Conservation (phyloP, 2,888 invertebrate species). For the Rhopalosiphum nymphaeae region DNA sequence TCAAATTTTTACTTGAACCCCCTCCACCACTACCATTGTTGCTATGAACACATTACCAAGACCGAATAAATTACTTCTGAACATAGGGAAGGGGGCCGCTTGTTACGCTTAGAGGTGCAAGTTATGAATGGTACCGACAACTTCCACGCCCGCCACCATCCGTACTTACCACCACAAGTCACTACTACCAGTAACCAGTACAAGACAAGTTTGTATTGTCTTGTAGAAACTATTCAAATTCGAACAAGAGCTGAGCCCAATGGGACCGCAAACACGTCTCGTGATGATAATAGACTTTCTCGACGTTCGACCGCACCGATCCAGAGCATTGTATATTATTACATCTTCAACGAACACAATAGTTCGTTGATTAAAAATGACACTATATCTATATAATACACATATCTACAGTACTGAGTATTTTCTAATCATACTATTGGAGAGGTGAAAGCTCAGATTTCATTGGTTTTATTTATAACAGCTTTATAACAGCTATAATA, state of each 20-base stretch:
- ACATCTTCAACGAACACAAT: constrained; percentile 46
- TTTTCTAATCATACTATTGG: constrained; percentile 19
- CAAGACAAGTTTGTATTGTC: constrained; percentile 65
- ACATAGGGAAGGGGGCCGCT: constrained; percentile 40
- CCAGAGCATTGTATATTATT: constrained; percentile 56
- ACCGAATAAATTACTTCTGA: constrained; percentile 62
- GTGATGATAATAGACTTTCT: constrained; percentile 62
- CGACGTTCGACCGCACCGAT: constrained; percentile 50
- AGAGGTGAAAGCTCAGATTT: background rate
- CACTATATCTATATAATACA: background rate
- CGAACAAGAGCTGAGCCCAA: constrained; percentile 59
- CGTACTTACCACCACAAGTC: constrained; percentile 52
- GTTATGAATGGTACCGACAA: constrained; percentile 61
- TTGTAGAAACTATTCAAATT: constrained; percentile 63
- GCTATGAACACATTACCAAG: constrained; percentile 54
- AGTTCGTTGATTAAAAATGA: constrained; percentile 58
- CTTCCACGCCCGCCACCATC: constrained; percentile 41
- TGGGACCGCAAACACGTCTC: constrained; percentile 61
- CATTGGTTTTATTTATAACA: constrained; percentile 4
- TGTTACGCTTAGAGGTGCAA: constrained; percentile 59
- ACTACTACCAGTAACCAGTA: constrained; percentile 48
- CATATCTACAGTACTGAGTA: background rate
- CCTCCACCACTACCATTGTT: constrained; percentile 30
- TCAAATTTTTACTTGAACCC: constrained; percentile 62
- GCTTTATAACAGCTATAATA: background rate